Base-by-base conservation (phyloP, 2,888 invertebrate species). In the Ochropleura leucogaster region DNA sequence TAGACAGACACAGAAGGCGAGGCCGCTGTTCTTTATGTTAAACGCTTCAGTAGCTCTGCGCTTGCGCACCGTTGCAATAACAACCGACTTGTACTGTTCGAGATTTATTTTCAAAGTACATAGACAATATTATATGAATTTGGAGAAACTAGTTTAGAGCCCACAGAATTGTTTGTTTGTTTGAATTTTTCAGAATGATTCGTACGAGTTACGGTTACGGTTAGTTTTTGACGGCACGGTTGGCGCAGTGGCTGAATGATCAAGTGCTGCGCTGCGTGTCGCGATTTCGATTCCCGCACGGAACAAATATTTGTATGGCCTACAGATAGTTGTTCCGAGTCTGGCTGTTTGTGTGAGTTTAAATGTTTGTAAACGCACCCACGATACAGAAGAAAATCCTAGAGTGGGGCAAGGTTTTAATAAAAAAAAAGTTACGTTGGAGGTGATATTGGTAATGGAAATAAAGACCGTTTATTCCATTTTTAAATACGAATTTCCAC, bases 11-110 rank as follows among this genome's bases (percentile, higher is more conserved):
- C 80, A 79, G 60, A 46, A 62, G 60, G 64, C 69, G 67, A 72
- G 75, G 72, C 75, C 60, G 66, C 12, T 65, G 70, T 70, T 71
- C 79, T 68, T 65, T 57, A 73, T 64, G 69, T 71, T 30, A 46
- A 74, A 79, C 83, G 81, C 81, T 80, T 67, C 75, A 72, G 57
- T 80, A 51, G 20, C 2, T 47, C 40, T 47, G 72, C 79, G 79
- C 75, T 59, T 66, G 75, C 76, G 60, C 83, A 55, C n/a, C 59
- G 42, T n/a, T 9, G 10, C 55, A 42, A 18, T 69, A 53, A 51
- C 20, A 59, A 57, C 18, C 51, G 9, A 18, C 40, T 5, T 12
- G 4, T 4, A 14, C 18, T n/a, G 1, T 44, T 42, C n/a, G n/a
- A 12, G 10, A n/a, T n/a, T 42, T 42, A 30, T 14, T 57, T 20